Conservation (phyloP, 2,888 invertebrate species). For the Philonicus albiceps region DNA sequence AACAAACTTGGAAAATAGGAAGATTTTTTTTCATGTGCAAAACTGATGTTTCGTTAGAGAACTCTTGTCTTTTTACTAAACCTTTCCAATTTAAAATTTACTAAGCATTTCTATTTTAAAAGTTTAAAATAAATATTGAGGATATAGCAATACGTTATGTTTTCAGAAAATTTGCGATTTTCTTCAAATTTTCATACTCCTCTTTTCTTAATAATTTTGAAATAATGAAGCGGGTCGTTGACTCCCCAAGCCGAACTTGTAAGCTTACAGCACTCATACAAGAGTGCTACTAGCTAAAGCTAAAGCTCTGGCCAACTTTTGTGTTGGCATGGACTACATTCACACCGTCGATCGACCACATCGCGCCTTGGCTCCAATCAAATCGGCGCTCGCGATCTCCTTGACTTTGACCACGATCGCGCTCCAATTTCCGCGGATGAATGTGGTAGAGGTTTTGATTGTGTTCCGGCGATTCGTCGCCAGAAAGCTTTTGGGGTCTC, state of each 20-base stretch:
- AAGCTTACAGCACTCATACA: neutral
- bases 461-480: neutral
- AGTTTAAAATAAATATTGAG: neutral
- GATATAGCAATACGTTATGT: neutral
- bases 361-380: neutral
- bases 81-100: too few species aligned
- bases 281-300: neutral
- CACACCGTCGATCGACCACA: neutral
- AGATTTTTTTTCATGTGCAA: too few species aligned
- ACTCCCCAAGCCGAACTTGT: constrained; percentile 33
- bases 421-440: constrained; percentile 9
- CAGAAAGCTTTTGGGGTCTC: neutral
- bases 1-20: too few species aligned
- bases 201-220: neutral
- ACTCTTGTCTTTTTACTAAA: too few species aligned
- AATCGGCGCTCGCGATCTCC: neutral
- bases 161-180: neutral
- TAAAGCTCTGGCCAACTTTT: neutral
- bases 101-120: too few species aligned
- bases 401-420: constrained; percentile 39
- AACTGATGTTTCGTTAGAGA: too few species aligned
- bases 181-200: neutral
- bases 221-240: constrained; percentile 42
- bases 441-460: neutral
- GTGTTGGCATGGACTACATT: neutral